These are phyloP conservation scores for Acinonyx jubatus DNA, from an alignment of 2,113 vertebrate genomes.

Conservation along the genomic window DNA sequence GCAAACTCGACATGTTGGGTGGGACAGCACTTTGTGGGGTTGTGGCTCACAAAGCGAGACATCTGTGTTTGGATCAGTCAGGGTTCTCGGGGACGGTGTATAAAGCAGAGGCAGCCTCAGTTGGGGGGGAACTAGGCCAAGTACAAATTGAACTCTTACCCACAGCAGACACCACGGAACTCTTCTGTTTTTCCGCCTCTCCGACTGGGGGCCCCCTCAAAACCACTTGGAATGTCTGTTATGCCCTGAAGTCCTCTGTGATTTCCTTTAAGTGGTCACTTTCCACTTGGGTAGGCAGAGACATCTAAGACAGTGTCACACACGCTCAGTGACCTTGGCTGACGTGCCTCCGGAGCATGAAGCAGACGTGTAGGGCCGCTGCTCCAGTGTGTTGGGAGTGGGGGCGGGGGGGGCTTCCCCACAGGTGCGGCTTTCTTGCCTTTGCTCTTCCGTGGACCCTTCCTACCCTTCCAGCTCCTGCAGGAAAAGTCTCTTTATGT, in stretches of 20 bases:
- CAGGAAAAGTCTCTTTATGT: background rate
- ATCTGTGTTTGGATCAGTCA: rapidly evolving
- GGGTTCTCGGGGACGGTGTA: background rate
- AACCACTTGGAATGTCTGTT: background rate
- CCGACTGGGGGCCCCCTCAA: background rate
- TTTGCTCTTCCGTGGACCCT: background rate
- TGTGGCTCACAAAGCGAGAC: rapidly evolving
- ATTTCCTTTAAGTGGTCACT: background rate
- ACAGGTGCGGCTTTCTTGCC: rapidly evolving
- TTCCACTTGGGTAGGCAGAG: background rate
- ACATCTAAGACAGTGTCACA: rapidly evolving
- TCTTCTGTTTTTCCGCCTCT: background rate
- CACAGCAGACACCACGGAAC: background rate
- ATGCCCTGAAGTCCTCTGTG: background rate
- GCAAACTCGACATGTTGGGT: rapidly evolving
- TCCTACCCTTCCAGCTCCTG: background rate
- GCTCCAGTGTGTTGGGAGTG: rapidly evolving
- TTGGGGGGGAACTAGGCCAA: background rate
- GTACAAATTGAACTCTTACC: background rate
- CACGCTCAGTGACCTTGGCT: rapidly evolving
- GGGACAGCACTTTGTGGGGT: background rate
- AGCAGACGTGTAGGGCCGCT: rapidly evolving
- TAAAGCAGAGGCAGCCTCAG: background rate
- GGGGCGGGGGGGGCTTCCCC: too few relatives aligned
- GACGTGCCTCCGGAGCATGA: rapidly evolving